These are phyloP conservation scores for Octodonta nipae DNA, from an alignment of 2,888 invertebrate species.

Conservation along the genomic window DNA sequence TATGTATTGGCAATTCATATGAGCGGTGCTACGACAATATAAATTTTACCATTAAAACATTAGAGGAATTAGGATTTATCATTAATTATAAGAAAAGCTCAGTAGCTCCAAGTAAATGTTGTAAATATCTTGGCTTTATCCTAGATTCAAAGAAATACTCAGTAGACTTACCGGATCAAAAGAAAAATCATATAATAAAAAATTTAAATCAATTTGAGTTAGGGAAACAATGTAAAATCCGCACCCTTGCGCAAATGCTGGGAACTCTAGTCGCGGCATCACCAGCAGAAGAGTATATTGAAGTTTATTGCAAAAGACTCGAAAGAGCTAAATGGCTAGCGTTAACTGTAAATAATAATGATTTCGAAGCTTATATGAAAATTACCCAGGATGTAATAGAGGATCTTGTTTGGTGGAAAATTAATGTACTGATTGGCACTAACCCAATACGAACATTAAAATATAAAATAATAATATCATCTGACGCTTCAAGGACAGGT, in stretches of 20 bases:
- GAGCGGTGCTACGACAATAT: slow-evolving; percentile 4
- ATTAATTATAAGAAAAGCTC: slow-evolving; percentile 14
- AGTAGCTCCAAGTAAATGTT: slow-evolving; percentile 8
- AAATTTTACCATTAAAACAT: neutral
- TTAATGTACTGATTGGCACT: slow-evolving; percentile 1
- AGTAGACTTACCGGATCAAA: slow-evolving; percentile 6
- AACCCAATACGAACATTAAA: slow-evolving; percentile 4
- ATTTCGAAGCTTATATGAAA: slow-evolving; percentile 5
- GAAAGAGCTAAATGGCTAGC: slow-evolving; percentile 12
- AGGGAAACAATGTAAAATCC: slow-evolving; percentile 4
- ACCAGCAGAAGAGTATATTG: slow-evolving; percentile 22
- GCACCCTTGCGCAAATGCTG: slow-evolving; percentile 8
- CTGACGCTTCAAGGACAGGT: slow-evolving; percentile 12
- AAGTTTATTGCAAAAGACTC: slow-evolving; percentile 20
- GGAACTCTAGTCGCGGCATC: slow-evolving; percentile 17
- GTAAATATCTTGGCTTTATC: slow-evolving; percentile 15
- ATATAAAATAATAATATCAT: slow-evolving; percentile 10
- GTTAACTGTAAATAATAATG: slow-evolving; percentile 4
- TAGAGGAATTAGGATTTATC: slow-evolving; percentile 13
- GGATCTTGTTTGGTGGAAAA: slow-evolving; percentile 7
- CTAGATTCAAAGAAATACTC: slow-evolving; percentile 7
- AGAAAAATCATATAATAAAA: slow-evolving; percentile 4
- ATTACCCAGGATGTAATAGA: neutral
- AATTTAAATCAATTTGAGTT: neutral
- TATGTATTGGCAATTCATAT: slow-evolving; percentile 11